Evolutionary conservation across 35 echinoderm and acorn worm species (phyloP).

Genomic region (Nesometra sesokonis): DNA sequence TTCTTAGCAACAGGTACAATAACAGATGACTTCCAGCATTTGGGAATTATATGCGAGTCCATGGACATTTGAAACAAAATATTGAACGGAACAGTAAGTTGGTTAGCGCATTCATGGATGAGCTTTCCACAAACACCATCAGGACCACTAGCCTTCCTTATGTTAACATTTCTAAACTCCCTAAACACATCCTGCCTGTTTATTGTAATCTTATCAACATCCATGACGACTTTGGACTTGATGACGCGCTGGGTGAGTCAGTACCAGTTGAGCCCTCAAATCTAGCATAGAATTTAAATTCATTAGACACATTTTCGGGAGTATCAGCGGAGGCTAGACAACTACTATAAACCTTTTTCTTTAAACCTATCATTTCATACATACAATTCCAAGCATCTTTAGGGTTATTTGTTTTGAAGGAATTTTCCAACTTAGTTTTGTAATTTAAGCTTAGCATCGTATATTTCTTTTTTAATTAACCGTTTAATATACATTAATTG

Average conservation of each 20-base stretch:
- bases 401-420: background rate
- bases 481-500: background rate
- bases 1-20: constrained; percentile 16
- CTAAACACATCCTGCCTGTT: background rate
- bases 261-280: background rate
- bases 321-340: background rate
- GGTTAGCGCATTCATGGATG: background rate
- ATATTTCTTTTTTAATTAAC: background rate
- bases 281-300: background rate
- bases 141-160: background rate
- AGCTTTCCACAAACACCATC: constrained; percentile 7
- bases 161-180: background rate
- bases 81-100: background rate
- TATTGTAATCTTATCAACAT: background rate
- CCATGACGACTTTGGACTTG: background rate
- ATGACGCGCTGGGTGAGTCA: background rate
- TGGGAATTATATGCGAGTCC: constrained; percentile 9
- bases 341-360: background rate
- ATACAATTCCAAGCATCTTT: background rate
- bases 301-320: background rate
- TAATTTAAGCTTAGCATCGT: background rate
- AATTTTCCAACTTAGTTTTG: background rate
- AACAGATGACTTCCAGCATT: constrained; percentile 9
- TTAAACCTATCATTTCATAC: too few species aligned
- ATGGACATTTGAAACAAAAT: constrained; percentile 23